Conservation (phyloP, 2,888 invertebrate species). For the Pristionchus maxplancki region DNA sequence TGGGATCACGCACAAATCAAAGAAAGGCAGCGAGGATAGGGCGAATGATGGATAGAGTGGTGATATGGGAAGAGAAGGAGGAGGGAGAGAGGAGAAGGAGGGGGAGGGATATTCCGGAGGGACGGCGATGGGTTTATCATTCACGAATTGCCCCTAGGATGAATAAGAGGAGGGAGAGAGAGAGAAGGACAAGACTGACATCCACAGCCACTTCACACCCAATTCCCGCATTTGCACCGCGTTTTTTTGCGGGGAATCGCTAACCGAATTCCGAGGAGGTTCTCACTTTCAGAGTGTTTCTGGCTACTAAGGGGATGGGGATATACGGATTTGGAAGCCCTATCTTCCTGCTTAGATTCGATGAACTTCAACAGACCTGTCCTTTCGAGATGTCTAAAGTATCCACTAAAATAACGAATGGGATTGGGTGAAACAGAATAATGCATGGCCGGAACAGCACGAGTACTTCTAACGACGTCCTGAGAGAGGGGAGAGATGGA, state of each 20-base stretch:
- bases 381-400: background rate
- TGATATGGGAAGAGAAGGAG: constrained; percentile 26
- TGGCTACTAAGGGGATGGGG: background rate
- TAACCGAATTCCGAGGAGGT: background rate
- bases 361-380: background rate
- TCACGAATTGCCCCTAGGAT: background rate
- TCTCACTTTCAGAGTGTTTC: background rate
- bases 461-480: constrained; percentile 42
- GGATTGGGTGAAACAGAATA: background rate
- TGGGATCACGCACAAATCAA: background rate
- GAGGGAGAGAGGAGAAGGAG: constrained; percentile 6
- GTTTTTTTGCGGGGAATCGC: background rate
- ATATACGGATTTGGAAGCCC: background rate
- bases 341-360: background rate
- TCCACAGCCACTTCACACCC: constrained; percentile 23
- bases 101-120: constrained; percentile 16
- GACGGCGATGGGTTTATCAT: constrained; percentile 36
- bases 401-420: background rate
- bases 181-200: background rate
- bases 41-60: constrained; percentile 14
- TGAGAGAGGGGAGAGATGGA: background rate
- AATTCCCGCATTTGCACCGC: background rate
- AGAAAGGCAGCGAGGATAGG: background rate
- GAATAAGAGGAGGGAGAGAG: constrained; percentile 11
- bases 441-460: constrained; percentile 21